Percentiles rank a stretch among this genome's conserved stretches.
Conservation (phyloP, 2,888 invertebrate genomes). For the Eristalis arbustorum region DNA sequence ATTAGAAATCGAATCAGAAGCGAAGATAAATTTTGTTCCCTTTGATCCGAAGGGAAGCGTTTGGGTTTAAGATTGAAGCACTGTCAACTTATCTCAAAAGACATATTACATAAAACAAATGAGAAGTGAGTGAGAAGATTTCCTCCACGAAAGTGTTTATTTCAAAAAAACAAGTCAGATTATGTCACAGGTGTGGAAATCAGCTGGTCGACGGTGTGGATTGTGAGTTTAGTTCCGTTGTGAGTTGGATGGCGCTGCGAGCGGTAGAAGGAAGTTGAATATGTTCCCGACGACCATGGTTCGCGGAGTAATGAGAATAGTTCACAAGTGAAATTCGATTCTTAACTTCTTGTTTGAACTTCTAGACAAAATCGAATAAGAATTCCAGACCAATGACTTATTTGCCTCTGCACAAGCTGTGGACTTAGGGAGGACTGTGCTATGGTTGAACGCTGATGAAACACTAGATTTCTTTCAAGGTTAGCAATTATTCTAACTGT, state of each 20-base stretch:
- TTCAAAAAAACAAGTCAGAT: conserved; percentile 24
- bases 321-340: not conserved
- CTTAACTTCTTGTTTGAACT: not conserved
- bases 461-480: not conserved
- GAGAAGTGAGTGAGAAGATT: conserved; percentile 47
- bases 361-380: not conserved
- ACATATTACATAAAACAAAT: conserved; percentile 65
- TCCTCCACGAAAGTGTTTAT: conserved; percentile 19
- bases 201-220: conserved; percentile 23
- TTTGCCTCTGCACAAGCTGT: not conserved
- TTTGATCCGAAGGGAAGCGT: not conserved
- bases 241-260: not conserved
- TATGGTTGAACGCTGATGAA: not conserved
- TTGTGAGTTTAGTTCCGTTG: not conserved
- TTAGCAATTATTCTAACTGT: not conserved
- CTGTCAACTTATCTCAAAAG: conserved; percentile 64
- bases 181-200: conserved; percentile 15
- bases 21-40: not conserved
- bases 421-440: not conserved
- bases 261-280: not conserved
- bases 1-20: not conserved
- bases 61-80: not conserved
- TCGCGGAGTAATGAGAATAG: not conserved
- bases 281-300: not conserved
- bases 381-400: not conserved